Evolutionary conservation across 2,113 vertebrate genomes (phyloP), one percentile per base, ranked within the genome.

Genomic region (Cephalopholis sonnerati): DNA sequence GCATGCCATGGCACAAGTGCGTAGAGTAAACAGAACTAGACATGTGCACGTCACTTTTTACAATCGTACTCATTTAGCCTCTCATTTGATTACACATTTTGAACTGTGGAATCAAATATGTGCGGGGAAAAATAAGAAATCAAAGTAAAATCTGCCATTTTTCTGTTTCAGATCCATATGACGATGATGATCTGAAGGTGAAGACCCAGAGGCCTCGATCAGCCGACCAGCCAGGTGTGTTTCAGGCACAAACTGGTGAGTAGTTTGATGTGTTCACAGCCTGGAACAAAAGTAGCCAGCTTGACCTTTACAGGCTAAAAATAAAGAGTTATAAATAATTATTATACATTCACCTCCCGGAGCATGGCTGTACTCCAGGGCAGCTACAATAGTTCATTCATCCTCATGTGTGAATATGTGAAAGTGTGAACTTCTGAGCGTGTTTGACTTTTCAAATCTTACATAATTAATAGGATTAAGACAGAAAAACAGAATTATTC

Each of bases 201-300:
- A 99, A 99, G 93, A 98, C 97, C 22, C 98, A 99, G 94, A 97
- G 98, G 93, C 98, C 98, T 1, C 95, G 98, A 87, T 99, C 98
- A 72, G 98, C 98, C 0, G 98, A 99, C 81, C 98, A 97, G 91
- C 97, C 98, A 22, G 98, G 97, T 81, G 93, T 99, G 92, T 99
- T 99, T 95, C 98, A 99, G 97, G 98, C 98, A 73, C 98, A 99
- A 94, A 99, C 98, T 97, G 98, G 98, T 99, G 96, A 91, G 92
- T 91, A 57, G 22, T 82, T 63, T 65, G 70, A 36, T 57, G 39
- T 59, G 27, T 76, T 50, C 57, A 51, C 70, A 72, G 51, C 76
- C 58, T 29, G 64, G 81, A 70, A 54, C 22, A 50, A 48, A 77
- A 67, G 46, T 27, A 66, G 36, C 64, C 79, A 78, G 32, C 36